Percentiles rank a stretch among this genome's conserved stretches.
phyloP scores from a whole-genome alignment of 2,113 vertebrate genomes.

The Lycocorax pyrrhopterus region DNA sequence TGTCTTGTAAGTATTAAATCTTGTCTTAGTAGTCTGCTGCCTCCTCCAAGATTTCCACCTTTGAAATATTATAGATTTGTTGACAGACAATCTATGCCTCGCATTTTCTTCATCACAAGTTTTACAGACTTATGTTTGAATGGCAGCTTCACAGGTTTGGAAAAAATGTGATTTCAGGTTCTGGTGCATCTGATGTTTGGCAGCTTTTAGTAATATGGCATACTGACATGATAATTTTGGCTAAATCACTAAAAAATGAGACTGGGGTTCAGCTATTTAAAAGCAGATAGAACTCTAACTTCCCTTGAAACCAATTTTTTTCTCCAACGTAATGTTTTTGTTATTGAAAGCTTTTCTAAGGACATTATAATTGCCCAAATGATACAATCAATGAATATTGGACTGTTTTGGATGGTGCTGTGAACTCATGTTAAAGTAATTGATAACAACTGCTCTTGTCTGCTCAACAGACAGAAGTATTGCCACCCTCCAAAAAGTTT shows the following conservation, averaged over 20 bases:
- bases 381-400: background rate
- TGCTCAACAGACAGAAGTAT: background rate
- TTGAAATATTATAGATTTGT: slow-evolving; percentile 3
- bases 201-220: slow-evolving; percentile 10
- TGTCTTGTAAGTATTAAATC: slow-evolving; percentile 12
- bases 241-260: slow-evolving; percentile 9
- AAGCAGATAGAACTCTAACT: background rate
- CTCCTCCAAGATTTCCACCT: background rate
- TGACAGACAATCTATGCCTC: slow-evolving; percentile 11
- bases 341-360: background rate
- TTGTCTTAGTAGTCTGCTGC: slow-evolving; percentile 29
- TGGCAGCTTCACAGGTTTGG: slow-evolving; percentile 24
- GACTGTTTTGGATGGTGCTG: background rate
- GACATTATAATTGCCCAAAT: background rate
- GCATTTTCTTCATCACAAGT: background rate
- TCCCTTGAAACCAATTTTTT: background rate
- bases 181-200: background rate
- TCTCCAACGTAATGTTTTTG: background rate
- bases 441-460: background rate
- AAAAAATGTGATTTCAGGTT: slow-evolving; percentile 38
- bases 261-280: background rate
- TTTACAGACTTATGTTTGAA: slow-evolving; percentile 10
- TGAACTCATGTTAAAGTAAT: background rate
- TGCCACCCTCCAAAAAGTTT: background rate
- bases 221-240: background rate